phyloP scores from a whole-genome alignment of 1,140 invertebrate species.

The Camponotus vicinus region DNA sequence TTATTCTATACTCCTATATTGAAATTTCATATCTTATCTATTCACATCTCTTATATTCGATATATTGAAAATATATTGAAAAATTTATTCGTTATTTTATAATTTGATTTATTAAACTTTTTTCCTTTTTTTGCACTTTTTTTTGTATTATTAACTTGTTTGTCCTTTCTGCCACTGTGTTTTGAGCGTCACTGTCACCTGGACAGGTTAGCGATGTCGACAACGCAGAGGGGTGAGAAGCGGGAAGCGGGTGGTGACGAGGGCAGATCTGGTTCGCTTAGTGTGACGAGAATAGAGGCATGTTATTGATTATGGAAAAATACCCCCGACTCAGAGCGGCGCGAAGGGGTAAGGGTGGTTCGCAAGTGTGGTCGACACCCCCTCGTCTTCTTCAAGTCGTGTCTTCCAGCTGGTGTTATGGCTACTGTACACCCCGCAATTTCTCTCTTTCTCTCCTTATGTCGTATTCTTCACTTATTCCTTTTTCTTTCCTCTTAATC shows the following conservation, averaged over 20 bases:
- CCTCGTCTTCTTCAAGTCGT: slow-evolving; percentile 74
- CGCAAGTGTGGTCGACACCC: slow-evolving; percentile 71
- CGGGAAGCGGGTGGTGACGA: slow-evolving; percentile 66
- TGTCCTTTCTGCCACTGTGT: not conserved
- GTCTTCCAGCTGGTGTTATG: slow-evolving; percentile 80
- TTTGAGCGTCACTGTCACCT: slow-evolving; percentile 79
- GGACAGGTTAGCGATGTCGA: slow-evolving; percentile 78
- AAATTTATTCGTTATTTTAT: not conserved
- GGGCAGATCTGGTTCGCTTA: slow-evolving; percentile 78
- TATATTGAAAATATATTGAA: not conserved
- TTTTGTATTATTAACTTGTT: not conserved
- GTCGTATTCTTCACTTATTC: slow-evolving; percentile 58
- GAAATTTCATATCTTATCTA: not conserved
- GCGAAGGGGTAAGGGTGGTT: slow-evolving; percentile 45
- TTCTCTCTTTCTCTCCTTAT: slow-evolving; percentile 71
- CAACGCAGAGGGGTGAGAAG: slow-evolving; percentile 57
- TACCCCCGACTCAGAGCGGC: slow-evolving; percentile 78
- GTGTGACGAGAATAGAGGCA: slow-evolving; percentile 84
- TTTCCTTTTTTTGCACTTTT: not conserved
- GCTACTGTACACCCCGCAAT: slow-evolving; percentile 78
- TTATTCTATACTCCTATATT: not conserved
- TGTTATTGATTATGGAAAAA: slow-evolving; percentile 85
- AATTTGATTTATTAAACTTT: not conserved
- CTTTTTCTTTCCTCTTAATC: not conserved
- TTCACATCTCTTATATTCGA: not conserved